Evolutionary conservation across 2,888 invertebrate species (phyloP).

Genomic region (Cheilosia variabilis): DNA sequence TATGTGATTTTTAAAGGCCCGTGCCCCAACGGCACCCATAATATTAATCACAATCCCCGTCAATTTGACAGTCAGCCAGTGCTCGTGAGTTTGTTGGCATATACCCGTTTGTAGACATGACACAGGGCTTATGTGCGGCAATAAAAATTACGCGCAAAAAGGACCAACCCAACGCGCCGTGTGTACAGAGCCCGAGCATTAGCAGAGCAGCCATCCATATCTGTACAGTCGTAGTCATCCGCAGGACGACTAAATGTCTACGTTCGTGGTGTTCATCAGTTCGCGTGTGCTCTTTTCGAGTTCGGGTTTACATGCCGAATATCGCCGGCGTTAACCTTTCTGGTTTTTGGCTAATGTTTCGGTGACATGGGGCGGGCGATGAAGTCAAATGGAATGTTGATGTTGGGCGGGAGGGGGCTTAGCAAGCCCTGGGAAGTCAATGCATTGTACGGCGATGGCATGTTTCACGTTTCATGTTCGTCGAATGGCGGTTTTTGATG

Average conservation of each 20-base stretch:
- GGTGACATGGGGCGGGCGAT: background rate
- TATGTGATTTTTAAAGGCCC: conserved; percentile 30
- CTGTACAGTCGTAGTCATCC: conserved; percentile 23
- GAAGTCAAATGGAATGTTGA: background rate
- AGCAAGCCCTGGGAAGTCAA: conserved; percentile 45
- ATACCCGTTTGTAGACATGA: conserved; percentile 37
- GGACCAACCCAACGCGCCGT: conserved; percentile 43
- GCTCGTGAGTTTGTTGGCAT: background rate
- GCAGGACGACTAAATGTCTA: conserved; percentile 72
- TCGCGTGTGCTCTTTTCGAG: conserved; percentile 20
- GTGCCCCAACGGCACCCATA: conserved; percentile 47
- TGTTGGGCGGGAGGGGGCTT: background rate
- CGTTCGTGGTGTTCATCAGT: conserved; percentile 56
- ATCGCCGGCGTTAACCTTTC: conserved; percentile 62
- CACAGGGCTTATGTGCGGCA: conserved; percentile 26
- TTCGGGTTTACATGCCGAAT: conserved; percentile 54
- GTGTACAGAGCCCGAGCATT: conserved; percentile 30
- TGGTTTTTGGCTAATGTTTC: conserved; percentile 62
- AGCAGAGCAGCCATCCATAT: conserved; percentile 39
- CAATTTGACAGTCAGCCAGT: conserved; percentile 39
- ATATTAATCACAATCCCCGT: conserved; percentile 65
- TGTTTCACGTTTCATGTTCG: conserved; percentile 65
- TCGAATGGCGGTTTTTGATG: conserved; percentile 62
- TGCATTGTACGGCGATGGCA: conserved; percentile 63
- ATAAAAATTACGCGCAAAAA: conserved; percentile 64